Base-by-base conservation (phyloP, 1,140 invertebrate species). In the Battus philenor region DNA sequence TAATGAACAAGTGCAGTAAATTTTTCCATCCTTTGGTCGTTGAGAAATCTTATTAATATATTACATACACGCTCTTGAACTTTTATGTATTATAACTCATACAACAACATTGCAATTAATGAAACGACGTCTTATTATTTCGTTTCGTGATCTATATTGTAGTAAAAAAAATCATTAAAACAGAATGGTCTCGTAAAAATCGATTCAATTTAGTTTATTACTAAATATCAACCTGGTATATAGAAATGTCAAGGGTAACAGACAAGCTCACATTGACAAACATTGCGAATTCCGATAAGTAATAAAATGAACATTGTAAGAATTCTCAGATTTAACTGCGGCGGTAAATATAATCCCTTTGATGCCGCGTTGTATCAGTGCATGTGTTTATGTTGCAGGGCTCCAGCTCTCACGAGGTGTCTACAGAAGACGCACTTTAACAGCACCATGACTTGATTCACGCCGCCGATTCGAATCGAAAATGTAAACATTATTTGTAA, bases 371-470 rank as follows among this genome's bases (percentile, higher is more conserved):
- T 2, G n/a, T 34, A n/a, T n/a, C 18, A n/a, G 18, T 8, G 32
- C 6, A 9, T 0, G 4, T 53, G 31, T 74, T 74, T 71, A 50
- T 52, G 33, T 83, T 78, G 13, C 80, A 86, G 84, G 58, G 72
- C 84, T 22, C 79, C 80, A 11, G 67, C 71, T 22, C 76, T 86
- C 18, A 85, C 80, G 45, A 68, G 82, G 43, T 86, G 84, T 52
- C 64, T 80, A 13, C 81, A 85, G 59, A 65, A 71, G 46, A 64
- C 73, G 44, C 66, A 66, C 36, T 66, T 63, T 65, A 85, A 85
- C 53, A 63, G 61, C 57, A 85, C 81, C 12, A 81, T 76, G 76
- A 85, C 76, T 65, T 85, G 81, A 85, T 69, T 74, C 51, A 56
- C 30, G 17, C 47, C 36, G 34, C 58, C 45, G 54, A 62, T 26